Conservation (phyloP, 2,797 vertebrate species). For the Mus caroli region DNA sequence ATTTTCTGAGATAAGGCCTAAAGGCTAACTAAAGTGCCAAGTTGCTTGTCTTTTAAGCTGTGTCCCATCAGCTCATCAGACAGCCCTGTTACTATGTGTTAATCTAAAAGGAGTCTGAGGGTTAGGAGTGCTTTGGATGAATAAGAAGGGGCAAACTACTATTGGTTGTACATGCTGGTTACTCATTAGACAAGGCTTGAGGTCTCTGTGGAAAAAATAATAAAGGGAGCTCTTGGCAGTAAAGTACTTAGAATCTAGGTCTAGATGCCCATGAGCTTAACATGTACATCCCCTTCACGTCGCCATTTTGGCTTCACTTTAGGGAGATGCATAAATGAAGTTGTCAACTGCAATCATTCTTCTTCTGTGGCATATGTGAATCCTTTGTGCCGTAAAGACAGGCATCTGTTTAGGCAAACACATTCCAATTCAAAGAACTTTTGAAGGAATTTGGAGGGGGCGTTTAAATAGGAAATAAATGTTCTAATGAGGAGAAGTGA, state of each 20-base stretch:
- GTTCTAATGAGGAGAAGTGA: neutral
- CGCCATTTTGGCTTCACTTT: neutral
- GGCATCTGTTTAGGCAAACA: neutral
- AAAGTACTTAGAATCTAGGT: neutral
- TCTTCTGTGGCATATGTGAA: neutral
- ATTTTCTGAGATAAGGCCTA: slow-evolving; percentile 37
- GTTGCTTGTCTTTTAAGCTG: neutral
- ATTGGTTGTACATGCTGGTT: slow-evolving; percentile 19
- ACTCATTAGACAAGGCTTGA: slow-evolving; percentile 51
- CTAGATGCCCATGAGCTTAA: neutral
- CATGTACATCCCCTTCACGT: neutral
- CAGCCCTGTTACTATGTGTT: neutral
- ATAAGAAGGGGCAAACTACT: neutral
- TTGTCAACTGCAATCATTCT: neutral
- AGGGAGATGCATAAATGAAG: neutral
- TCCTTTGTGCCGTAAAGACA: neutral
- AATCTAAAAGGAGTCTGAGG: slow-evolving; percentile 41
- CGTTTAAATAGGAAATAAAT: neutral
- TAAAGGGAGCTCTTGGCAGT: neutral
- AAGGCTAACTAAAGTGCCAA: slow-evolving; percentile 52
- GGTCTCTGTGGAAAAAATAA: neutral
- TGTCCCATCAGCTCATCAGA: neutral
- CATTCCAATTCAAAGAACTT: slow-evolving; percentile 27
- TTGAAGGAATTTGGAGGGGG: neutral
- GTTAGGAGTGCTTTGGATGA: slow-evolving; percentile 19